phyloP scores from a whole-genome alignment of 92 coral and sea anemone genomes.

The Paragorgia papillata region DNA sequence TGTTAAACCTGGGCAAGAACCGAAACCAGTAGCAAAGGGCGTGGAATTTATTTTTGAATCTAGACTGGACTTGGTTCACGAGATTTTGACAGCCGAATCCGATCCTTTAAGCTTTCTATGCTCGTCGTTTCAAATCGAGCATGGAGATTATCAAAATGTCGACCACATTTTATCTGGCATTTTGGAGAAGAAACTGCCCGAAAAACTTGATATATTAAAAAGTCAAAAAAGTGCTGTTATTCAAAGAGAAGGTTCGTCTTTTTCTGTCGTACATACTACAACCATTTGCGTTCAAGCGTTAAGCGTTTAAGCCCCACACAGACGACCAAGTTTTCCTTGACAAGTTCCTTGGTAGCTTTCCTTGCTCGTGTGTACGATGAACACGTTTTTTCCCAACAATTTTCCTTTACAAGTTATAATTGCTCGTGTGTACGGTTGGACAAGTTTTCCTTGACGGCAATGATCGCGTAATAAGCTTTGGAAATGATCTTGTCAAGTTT shows the following conservation, averaged over 20 bases:
- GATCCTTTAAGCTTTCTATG: conserved; percentile 26
- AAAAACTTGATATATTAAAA: conserved; percentile 3
- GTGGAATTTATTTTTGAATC: conserved; percentile 20
- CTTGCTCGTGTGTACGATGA: no score
- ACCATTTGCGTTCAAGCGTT: no score
- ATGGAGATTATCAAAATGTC: conserved; percentile 20
- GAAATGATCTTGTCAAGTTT: no score
- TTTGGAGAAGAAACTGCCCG: conserved; percentile 27
- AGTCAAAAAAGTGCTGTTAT: not conserved
- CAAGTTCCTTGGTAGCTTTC: no score
- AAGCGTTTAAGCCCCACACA: no score
- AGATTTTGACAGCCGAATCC: not conserved
- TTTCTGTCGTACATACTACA: no score
- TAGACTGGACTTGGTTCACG: conserved; percentile 8
- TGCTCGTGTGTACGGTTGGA: no score
- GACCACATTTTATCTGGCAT: conserved; percentile 17
- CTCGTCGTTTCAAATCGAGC: conserved; percentile 33
- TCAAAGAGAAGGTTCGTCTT: conserved; percentile 11
- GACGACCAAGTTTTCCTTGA: no score
- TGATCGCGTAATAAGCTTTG: no score
- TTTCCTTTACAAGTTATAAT: no score
- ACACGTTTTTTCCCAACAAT: no score
- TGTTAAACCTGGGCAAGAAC: not conserved
- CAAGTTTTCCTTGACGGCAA: no score
- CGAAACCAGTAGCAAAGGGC: not conserved